Base-by-base conservation (phyloP, 92 coral and sea anemone species). In the Epizoanthus rinbou region DNA sequence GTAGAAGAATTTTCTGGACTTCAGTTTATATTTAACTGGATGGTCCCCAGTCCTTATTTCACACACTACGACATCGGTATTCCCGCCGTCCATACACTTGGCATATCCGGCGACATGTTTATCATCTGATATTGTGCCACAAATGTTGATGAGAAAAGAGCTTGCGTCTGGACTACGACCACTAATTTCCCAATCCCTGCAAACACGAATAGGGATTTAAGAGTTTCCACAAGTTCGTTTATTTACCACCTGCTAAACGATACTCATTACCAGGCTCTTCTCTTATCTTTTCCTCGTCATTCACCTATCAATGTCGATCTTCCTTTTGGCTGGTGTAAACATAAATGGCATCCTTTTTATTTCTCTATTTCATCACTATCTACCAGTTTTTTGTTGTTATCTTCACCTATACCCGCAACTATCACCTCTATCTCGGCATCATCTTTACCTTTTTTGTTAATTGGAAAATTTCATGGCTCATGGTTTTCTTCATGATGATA, bases 1-100 rank as follows among this genome's bases (percentile, higher is more conserved):
- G n/a, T 76, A 76, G 67, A 57, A 76, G 6, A 76, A 58, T 19
- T 18, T 37, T 57, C 81, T 59, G 21, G 53, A 33, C 14, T 18
- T 15, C 45, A 13, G n/a, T 17, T 57, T 33, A 37, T 54, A 76
- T 22, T 68, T 18, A 74, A 24, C 16, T 31, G 39, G 69, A 31
- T 3, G 57, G 7, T 35, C 56, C 0, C n/a, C 11, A 0, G 6
- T 41, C 8, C 43, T 31, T 13, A 10, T 18, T 0, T 39, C 41
- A 23, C 81, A 76, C 3, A 23, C 81, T 8, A 76, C 81, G 2
- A n/a, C 14, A 10, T 35, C 15, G 2, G 4, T 3, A 3, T 50
- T 28, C 31, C 31, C 56, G 43, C 43, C 43, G 6, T 37, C 0
- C 4, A 22, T 22, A 0, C 54, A 3, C 6, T 3, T 0, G 69